Base-by-base conservation (phyloP, 2,113 vertebrate genomes). In the Lycaon pictus region DNA sequence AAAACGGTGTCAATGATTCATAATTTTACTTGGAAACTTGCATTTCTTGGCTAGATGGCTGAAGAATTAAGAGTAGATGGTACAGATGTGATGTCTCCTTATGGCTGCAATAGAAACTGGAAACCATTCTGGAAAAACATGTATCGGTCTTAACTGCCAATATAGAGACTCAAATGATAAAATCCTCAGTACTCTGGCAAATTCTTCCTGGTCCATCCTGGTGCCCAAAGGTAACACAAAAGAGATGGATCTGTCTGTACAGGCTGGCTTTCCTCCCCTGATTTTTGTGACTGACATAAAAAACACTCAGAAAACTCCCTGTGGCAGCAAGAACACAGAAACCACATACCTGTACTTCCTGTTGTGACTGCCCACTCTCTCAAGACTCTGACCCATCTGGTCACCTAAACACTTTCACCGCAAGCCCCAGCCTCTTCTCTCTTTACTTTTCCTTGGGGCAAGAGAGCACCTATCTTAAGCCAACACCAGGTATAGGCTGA, bases 11-110 rank as follows among this genome's bases (percentile, higher is more conserved):
- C 1, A 16, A 15, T 53, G 95, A 95, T 60, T 92, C 67, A 80
- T 58, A 72, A 89, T 96, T 92, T 97, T 93, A 86, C 92, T 96
- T 96, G 74, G 37, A 88, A 93, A 96, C 71, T 62, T 80, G 15
- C 43, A 85, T 86, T 94, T 97, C 95, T 97, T 93, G 63, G 37
- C 89, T 94, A 79, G 62, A 72, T 65, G 74, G 56, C 76, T 96
- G 16, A n/a, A 89, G 72, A 96, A 87, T 83, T 83, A 92, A 88
- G 71, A 82, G 92, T 82, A 94, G 37, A 94, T 65, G 32, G 84
- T 85, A 82, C 15, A 90, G 76, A 84, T 96, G 43, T 94, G 67
- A 17, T 69, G 11, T 87, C 74, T 89, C 86, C 60, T 88, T 55
- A 90, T 83, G 65, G 79, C 62, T 97, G 90, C 93, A 85, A 69